A percentile compares a stretch with the other conserved stretches of the same genome.
Conservation (phyloP, 1,140 invertebrate genomes). For the Penaeus indicus region DNA sequence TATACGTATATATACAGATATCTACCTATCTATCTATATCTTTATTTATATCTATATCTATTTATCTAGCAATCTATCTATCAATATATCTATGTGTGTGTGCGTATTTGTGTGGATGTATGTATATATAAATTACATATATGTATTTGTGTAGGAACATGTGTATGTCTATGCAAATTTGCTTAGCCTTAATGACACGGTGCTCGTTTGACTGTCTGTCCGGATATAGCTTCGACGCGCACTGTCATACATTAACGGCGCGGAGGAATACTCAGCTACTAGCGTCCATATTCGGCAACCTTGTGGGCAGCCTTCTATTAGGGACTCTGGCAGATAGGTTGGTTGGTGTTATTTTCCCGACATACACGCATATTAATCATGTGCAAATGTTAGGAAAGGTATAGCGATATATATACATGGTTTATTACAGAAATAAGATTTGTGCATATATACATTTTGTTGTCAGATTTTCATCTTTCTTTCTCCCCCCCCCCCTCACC, state of each 20-base stretch:
- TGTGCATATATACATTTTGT: background rate
- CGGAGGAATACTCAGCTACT: background rate
- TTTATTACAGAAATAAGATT: background rate
- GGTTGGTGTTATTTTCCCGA: background rate
- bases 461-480: background rate
- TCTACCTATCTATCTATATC: too few relatives aligned
- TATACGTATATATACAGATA: too few relatives aligned
- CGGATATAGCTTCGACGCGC: slow-evolving; percentile 45
- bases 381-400: background rate
- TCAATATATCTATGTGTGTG: too few relatives aligned
- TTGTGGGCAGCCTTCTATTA: slow-evolving; percentile 45
- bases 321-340: slow-evolving; percentile 56
- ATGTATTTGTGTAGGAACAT: too few relatives aligned
- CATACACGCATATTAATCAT: background rate
- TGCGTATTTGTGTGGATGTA: too few relatives aligned
- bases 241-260: slow-evolving; percentile 27
- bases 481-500: too few relatives aligned
- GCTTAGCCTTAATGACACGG: too few relatives aligned
- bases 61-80: too few relatives aligned
- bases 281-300: slow-evolving; percentile 48
- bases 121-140: too few relatives aligned
- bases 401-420: background rate
- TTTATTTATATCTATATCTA: too few relatives aligned
- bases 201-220: slow-evolving; percentile 24
- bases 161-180: too few relatives aligned